phyloP scores from a whole-genome alignment of 1,140 invertebrate species.

The Aradophagus sp. region DNA sequence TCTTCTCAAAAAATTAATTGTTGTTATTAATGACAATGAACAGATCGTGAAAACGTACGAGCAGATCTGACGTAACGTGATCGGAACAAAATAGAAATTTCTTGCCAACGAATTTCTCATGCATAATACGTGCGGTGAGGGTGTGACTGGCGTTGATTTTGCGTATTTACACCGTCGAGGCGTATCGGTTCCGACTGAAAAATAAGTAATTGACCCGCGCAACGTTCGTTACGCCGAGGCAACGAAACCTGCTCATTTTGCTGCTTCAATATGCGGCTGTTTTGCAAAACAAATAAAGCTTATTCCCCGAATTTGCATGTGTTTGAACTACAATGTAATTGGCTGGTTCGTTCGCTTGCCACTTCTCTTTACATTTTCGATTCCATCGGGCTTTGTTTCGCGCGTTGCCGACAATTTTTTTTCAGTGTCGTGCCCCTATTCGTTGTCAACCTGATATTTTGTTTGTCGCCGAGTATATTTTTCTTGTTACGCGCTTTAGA shows the following conservation, averaged over 20 bases:
- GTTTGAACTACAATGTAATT: conserved; percentile 76
- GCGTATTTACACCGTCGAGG: conserved; percentile 62
- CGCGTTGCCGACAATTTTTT: conserved; percentile 39
- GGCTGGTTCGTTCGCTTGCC: conserved; percentile 64
- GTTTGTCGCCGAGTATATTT: too few species aligned
- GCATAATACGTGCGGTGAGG: too few species aligned
- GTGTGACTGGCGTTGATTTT: conserved; percentile 26
- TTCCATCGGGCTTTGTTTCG: conserved; percentile 30
- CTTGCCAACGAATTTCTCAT: too few species aligned
- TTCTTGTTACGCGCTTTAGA: too few species aligned
- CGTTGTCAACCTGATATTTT: conserved; percentile 29
- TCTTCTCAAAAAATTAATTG: too few species aligned
- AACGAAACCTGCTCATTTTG: conserved; percentile 70
- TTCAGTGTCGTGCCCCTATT: conserved; percentile 25
- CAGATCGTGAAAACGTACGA: too few species aligned
- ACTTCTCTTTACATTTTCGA: conserved; percentile 36
- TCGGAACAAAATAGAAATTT: too few species aligned
- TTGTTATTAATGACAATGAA: too few species aligned
- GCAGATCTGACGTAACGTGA: too few species aligned
- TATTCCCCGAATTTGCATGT: conserved; percentile 75
- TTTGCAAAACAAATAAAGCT: conserved; percentile 77
- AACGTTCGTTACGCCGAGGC: conserved; percentile 45
- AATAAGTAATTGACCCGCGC: conserved; percentile 71
- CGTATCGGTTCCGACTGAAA: conserved; percentile 63
- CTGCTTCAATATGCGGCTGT: conserved; percentile 73